phyloP scores from a whole-genome alignment of 2,797 vertebrate species.

The Anabas testudineus region DNA sequence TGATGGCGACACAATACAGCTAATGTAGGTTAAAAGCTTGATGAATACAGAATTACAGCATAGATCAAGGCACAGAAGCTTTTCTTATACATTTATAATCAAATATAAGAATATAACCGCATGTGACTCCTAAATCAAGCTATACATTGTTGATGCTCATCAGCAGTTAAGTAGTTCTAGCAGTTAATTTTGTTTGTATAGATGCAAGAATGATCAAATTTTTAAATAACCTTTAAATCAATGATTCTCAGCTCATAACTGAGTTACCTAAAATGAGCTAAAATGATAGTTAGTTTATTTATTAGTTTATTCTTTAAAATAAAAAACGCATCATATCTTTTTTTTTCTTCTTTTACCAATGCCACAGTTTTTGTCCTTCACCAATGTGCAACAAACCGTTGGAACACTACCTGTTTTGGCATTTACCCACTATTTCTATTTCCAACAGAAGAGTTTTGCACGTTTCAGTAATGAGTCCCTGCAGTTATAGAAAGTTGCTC shows the following conservation, averaged over 20 bases:
- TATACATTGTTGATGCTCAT: neutral
- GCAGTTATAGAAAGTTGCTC: neutral
- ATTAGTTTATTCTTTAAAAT: too few relatives aligned
- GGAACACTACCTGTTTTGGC: neutral
- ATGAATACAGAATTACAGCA: neutral
- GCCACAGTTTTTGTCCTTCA: neutral
- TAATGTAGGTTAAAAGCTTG: conserved; percentile 30
- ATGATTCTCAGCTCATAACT: too few relatives aligned
- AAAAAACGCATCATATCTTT: neutral
- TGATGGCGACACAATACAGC: conserved; percentile 72
- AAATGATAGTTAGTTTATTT: too few relatives aligned
- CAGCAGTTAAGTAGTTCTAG: too few relatives aligned
- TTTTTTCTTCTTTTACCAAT: too few relatives aligned
- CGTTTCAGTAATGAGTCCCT: neutral
- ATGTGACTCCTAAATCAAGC: neutral
- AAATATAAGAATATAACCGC: neutral
- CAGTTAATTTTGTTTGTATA: too few relatives aligned
- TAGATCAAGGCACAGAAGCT: too few relatives aligned
- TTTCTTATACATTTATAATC: too few relatives aligned
- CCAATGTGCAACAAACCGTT: neutral
- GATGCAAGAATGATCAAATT: too few relatives aligned
- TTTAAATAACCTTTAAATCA: neutral
- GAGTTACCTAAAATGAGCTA: neutral
- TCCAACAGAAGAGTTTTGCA: neutral
- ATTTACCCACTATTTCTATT: neutral